Conservation (phyloP, 1,140 invertebrate species). For the Drosophila carrolli region DNA sequence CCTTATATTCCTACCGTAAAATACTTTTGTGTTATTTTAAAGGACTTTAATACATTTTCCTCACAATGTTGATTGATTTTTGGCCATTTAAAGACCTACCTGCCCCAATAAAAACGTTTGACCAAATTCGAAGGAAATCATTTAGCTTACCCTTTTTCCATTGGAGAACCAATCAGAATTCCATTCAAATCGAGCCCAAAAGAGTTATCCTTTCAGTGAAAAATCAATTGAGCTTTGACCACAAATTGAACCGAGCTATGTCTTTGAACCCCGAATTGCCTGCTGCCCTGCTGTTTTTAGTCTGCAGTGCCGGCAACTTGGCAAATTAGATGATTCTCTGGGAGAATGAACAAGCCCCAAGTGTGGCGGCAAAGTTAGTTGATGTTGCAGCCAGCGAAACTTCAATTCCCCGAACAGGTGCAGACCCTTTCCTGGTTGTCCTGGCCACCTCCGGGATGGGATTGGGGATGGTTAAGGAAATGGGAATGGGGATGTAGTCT, state of each 20-base stretch:
- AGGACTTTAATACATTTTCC: too few species aligned
- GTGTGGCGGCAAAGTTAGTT: constrained; percentile 66
- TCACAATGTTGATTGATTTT: not conserved
- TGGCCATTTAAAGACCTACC: not conserved
- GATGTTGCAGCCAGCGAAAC: constrained; percentile 31
- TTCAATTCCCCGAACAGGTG: constrained; percentile 55
- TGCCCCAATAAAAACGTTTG: constrained; percentile 1
- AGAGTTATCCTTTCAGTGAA: constrained; percentile 24
- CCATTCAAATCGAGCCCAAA: constrained; percentile 25
- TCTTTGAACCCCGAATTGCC: constrained; percentile 18
- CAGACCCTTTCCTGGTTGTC: constrained; percentile 3
- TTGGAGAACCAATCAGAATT: constrained; percentile 18
- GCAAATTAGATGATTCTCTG: constrained; percentile 61
- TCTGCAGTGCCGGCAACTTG: constrained; percentile 42
- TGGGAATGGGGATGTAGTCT: constrained; percentile 1
- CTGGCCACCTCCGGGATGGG: not conserved
- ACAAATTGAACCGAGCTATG: constrained; percentile 11
- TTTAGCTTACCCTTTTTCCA: not conserved
- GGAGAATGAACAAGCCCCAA: constrained; percentile 51
- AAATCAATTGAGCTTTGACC: constrained; percentile 49
- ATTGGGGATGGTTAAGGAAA: not conserved
- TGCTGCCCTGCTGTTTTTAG: constrained; percentile 7
- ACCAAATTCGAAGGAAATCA: not conserved
- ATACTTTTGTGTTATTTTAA: too few species aligned
- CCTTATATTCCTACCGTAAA: too few species aligned